Base-by-base conservation (phyloP, 2,888 invertebrate species). In the Temnothorax rugatulus region DNA sequence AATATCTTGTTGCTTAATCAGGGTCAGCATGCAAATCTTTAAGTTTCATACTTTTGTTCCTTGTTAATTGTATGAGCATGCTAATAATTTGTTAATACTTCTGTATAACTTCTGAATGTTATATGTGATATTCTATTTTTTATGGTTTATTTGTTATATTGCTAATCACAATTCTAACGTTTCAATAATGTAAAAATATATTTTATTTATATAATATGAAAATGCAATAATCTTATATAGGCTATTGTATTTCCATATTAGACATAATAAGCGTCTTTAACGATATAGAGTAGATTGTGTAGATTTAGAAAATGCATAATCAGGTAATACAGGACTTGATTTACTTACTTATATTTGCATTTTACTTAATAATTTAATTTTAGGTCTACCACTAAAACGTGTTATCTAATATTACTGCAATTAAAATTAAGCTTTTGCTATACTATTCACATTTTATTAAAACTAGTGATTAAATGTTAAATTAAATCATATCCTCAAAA, bases 11-110 rank as follows among this genome's bases (percentile, higher is more conserved):
- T 91, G 92, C 88, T 92, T 92, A 90, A 90, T 91, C 90, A 85
- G 92, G 93, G 89, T 93, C 93, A 92, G 94, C 94, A 94, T 94
- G 94, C 89, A 90, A 89, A 87, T 82, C 85, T 88, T 89, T 86
- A 88, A 87, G 87, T 91, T 90, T 86, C 66, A 71, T 79, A 73
- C 79, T 71, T 85, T 57, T 34, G 21, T 85, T 84, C 34, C 68
- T 11, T 54, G 47, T 82, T 84, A 41, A n/a, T 69, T 71, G 18
- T 66, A 21, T 54, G 8, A 34, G 29, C 34, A 63, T 54, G 15
- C 34, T 85, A 54, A 69, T 44, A 63, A 25, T 71, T 68, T 47
- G 68, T 73, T 61, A 2, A 54, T 21, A 63, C 54, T 83, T n/a
- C 38, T 83, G 44, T 34, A 41, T 54, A 57, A 66, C 54, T 83